These are phyloP conservation scores for Leptestheria dahalacensis DNA, from an alignment of 1,140 invertebrate species.

Conservation along the genomic window DNA sequence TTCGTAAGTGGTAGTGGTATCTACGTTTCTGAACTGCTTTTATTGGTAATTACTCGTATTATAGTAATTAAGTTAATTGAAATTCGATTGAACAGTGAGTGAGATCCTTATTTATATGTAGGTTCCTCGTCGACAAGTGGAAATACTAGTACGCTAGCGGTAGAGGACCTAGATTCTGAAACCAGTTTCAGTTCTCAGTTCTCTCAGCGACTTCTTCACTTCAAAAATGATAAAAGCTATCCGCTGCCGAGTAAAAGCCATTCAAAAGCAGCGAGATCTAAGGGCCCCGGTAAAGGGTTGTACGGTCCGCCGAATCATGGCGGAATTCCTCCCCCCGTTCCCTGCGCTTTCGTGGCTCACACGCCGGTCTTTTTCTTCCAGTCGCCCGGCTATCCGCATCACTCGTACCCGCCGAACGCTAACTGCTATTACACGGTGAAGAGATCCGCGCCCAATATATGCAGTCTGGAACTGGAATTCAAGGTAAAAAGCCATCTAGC, in stretches of 20 bases:
- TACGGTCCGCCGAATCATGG: too few species aligned
- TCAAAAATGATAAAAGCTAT: neutral
- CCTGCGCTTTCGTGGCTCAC: neutral
- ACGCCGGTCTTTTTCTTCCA: slow-evolving; percentile 1
- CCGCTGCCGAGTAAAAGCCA: too few species aligned
- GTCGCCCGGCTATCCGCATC: slow-evolving; percentile 20
- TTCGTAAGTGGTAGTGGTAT: too few species aligned
- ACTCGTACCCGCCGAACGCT: slow-evolving; percentile 19
- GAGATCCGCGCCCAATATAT: slow-evolving; percentile 15
- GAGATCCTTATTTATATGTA: too few species aligned
- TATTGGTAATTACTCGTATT: too few species aligned
- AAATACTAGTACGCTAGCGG: neutral
- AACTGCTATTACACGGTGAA: slow-evolving; percentile 20
- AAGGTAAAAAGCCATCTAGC: too few species aligned
- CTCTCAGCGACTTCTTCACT: neutral
- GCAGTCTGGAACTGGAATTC: slow-evolving; percentile 16
- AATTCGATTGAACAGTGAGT: too few species aligned
- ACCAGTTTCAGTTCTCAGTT: neutral
- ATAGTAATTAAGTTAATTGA: too few species aligned
- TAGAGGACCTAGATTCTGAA: neutral
- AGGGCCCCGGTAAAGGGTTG: neutral
- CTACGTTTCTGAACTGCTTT: too few species aligned
- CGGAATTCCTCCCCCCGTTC: neutral
- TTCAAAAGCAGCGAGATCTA: too few species aligned
- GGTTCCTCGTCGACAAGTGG: neutral